phyloP scores from a whole-genome alignment of 2,888 invertebrate species.

The Leptothorax acervorum region DNA sequence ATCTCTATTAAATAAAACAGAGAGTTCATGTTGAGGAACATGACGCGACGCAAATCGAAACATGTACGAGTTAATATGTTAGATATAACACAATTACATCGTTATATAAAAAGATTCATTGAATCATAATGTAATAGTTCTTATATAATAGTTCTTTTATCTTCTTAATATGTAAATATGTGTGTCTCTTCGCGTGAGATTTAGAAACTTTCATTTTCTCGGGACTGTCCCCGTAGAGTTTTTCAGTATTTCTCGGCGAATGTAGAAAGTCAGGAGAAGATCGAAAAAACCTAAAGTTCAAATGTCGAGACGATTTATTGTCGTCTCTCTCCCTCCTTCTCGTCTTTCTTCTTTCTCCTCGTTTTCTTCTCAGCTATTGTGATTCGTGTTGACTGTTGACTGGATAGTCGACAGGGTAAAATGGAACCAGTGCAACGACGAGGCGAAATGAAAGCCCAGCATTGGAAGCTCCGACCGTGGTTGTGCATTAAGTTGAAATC shows the following conservation, averaged over 20 bases:
- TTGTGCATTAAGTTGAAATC: constrained; percentile 57
- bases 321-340: constrained; percentile 32
- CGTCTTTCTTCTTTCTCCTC: constrained; percentile 48
- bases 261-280: constrained; percentile 38
- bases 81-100: not conserved
- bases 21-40: not conserved
- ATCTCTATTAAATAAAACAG: not conserved
- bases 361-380: constrained; percentile 56
- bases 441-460: constrained; percentile 56
- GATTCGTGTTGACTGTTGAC: constrained; percentile 63
- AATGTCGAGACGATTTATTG: constrained; percentile 54
- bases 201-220: not conserved
- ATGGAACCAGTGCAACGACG: constrained; percentile 47
- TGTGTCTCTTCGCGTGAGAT: not conserved
- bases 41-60: not conserved
- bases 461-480: constrained; percentile 53
- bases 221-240: constrained; percentile 2
- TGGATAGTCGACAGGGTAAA: constrained; percentile 60
- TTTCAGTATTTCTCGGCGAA: constrained; percentile 8
- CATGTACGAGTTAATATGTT: not conserved
- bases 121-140: not conserved
- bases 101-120: not conserved
- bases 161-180: constrained; percentile 11
- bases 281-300: constrained; percentile 51
- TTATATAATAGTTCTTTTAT: not conserved